phyloP scores from a whole-genome alignment of 1,140 invertebrate genomes.

The Ladona fulva region DNA sequence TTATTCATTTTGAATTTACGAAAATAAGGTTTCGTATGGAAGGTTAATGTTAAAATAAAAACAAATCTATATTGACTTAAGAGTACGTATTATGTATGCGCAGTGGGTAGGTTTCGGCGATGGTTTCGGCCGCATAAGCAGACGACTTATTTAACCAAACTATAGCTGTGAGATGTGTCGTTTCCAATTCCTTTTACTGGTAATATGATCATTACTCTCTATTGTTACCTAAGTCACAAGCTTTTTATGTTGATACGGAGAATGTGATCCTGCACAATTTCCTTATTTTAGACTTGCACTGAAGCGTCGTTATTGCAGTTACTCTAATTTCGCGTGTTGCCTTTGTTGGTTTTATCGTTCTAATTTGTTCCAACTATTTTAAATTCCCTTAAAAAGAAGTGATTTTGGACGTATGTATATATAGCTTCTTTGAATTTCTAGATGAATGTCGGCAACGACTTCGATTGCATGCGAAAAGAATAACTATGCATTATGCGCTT shows the following conservation, averaged over 20 bases:
- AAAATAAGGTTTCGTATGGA: too few species aligned
- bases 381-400: background rate
- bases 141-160: background rate
- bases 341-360: background rate
- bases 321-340: background rate
- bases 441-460: background rate
- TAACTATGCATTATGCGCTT: background rate
- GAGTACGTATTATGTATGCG: slow-evolving; percentile 4
- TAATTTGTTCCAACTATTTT: background rate
- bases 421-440: background rate
- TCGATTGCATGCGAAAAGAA: background rate
- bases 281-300: background rate
- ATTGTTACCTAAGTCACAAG: background rate
- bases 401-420: background rate
- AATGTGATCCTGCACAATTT: background rate
- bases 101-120: background rate
- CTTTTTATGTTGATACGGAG: background rate
- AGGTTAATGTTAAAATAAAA: too few species aligned
- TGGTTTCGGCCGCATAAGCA: background rate
- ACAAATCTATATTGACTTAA: background rate
- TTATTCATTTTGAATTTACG: too few species aligned
- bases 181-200: background rate
- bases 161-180: background rate
- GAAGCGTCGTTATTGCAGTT: background rate
- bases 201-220: background rate